Evolutionary conservation across 2,888 invertebrate species (phyloP), one percentile per base, ranked within the genome.

Genomic region (Cosmopolites sordidus): DNA sequence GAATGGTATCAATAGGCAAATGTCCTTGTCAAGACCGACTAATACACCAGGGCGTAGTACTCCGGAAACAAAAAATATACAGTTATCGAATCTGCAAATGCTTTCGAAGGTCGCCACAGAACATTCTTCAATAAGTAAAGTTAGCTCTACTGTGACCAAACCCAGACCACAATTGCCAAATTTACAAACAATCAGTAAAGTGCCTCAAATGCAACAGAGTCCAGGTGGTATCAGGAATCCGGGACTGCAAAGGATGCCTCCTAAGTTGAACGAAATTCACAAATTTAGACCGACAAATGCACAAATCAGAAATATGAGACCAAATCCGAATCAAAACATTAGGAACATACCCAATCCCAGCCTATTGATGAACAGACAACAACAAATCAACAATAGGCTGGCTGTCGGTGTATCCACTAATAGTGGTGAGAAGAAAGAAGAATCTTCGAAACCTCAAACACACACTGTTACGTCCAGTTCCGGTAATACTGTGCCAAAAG

Each of bases 311-410:
- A 72, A 62, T 50, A 59, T 69, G 54, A 60, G 72, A 27, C 72
- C 73, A 0, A 71, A 73, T 62, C 72, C 77, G 66, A 83, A 83
- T 64, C 81, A 82, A 51, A 79, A 78, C 16, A 80, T 83, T 17
- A 73, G 83, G 38, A 82, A 80, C 61, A 83, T 83, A 58, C 83
- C 83, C 3, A 83, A 83, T 70, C 83, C 83, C 3, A 82, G 82
- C 46, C 75, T 80, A 6, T 60, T 83, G 60, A 77, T 81, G 37
- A 76, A 78, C 60, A 76, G 81, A 54, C 80, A 81, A 63, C 75
- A 76, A 60, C 75, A 74, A 53, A 73, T 69, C 51, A 63, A 72
- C 33, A 57, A 69, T 16, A 68, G 69, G 48, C 62, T 67, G 6
- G 38, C 17, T 16, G 14, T 3, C 15, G 16, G 16, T 4, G 8